Evolutionary conservation across 2,888 invertebrate species (phyloP).

Genomic region (Rhogogaster chlorosoma): DNA sequence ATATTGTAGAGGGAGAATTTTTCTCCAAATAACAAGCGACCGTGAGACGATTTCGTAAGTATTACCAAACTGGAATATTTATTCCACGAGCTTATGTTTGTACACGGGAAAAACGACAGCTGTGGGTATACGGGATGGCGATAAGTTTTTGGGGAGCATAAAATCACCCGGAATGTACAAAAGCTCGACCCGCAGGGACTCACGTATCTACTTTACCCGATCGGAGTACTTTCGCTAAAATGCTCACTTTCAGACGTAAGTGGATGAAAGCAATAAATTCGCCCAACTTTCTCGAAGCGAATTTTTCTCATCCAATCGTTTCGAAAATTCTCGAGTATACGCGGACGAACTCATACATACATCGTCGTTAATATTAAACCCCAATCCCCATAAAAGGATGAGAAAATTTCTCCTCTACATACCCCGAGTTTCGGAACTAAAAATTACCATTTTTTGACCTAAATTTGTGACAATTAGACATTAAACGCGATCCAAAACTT

Average conservation of each 20-base stretch:
- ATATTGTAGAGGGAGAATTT: background rate
- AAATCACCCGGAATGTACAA: background rate
- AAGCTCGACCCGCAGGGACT: constrained; percentile 6
- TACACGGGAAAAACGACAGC: background rate
- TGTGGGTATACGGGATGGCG: background rate
- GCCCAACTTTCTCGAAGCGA: background rate
- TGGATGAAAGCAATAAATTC: constrained; percentile 36
- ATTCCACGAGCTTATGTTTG: background rate
- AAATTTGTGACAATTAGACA: background rate
- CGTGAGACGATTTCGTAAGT: background rate
- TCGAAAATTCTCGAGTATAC: background rate
- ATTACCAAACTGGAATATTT: background rate
- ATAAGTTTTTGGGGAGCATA: background rate
- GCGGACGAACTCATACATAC: background rate
- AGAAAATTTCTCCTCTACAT: too few relatives aligned
- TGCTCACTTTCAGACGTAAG: constrained; percentile 18
- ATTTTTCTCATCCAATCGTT: background rate
- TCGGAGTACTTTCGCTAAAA: constrained; percentile 16
- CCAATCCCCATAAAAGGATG: too few relatives aligned
- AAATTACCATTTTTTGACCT: too few relatives aligned
- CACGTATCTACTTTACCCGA: constrained; percentile 27
- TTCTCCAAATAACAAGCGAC: background rate
- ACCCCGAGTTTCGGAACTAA: too few relatives aligned
- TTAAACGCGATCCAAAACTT: background rate
- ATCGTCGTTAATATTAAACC: background rate